These are phyloP conservation scores for Ianthella basta DNA, from an alignment of 37 sponge, comb jelly and placozoan genomes.

Conservation along the genomic window DNA sequence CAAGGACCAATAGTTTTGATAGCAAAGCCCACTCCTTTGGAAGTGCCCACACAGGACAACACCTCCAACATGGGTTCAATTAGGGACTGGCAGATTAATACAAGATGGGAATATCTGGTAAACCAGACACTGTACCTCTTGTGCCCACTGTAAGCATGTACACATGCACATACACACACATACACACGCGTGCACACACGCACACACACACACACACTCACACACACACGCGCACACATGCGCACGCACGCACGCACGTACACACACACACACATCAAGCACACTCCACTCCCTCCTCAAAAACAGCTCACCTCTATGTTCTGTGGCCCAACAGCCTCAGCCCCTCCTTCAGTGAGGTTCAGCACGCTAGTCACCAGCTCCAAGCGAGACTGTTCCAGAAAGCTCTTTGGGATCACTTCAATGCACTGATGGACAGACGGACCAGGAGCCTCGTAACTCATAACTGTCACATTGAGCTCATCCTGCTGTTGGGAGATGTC, in stretches of 20 bases:
- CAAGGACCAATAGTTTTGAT: neutral
- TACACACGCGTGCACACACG: no score
- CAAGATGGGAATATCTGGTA: no score
- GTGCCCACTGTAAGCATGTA: no score
- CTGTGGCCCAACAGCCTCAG: neutral
- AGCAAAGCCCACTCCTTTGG: no score
- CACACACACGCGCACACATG: neutral
- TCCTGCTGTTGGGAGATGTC: neutral
- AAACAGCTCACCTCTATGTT: constrained; percentile 13
- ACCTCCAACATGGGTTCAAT: no score
- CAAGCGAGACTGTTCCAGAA: constrained; percentile 17
- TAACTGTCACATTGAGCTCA: neutral
- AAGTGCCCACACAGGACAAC: no score
- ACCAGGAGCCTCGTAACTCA: constrained; percentile 31
- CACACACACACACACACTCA: neutral
- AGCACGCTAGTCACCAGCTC: neutral
- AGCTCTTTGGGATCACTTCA: constrained; percentile 2
- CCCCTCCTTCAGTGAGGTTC: constrained; percentile 22
- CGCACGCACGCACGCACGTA: neutral
- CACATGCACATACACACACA: no score
- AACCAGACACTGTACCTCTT: no score
- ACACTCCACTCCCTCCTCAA: neutral
- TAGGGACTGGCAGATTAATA: no score
- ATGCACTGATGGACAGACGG: constrained; percentile 30
- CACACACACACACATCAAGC: constrained; percentile 23